Evolutionary conservation across 2,113 vertebrate genomes (phyloP).

Genomic region (Gopherus flavomarginatus): DNA sequence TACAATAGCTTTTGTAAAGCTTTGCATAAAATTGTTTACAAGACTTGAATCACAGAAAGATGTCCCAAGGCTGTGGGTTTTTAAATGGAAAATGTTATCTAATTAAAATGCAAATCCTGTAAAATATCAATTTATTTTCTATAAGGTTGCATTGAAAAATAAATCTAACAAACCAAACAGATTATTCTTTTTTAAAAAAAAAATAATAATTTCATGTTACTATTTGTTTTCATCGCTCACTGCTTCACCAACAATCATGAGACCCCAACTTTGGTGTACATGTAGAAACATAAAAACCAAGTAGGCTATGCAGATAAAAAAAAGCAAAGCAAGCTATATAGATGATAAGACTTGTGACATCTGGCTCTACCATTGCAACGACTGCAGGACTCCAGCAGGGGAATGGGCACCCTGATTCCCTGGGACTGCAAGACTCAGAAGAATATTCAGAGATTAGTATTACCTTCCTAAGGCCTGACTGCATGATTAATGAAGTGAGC

Average conservation of each 20-base stretch:
- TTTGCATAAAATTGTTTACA: background rate
- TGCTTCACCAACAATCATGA: background rate
- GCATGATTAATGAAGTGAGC: background rate
- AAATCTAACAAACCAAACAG: background rate
- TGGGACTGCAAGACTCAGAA: background rate
- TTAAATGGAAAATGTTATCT: background rate
- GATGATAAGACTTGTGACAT: fast-evolving
- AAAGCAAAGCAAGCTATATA: background rate
- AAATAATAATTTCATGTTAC: background rate
- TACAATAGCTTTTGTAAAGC: background rate
- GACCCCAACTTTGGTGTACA: fast-evolving
- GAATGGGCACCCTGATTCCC: background rate
- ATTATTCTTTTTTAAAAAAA: background rate
- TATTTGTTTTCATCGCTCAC: background rate
- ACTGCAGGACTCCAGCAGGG: background rate
- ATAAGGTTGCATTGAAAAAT: background rate
- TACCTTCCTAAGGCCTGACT: background rate
- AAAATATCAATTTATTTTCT: background rate
- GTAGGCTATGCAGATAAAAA: background rate
- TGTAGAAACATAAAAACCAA: background rate
- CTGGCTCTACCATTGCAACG: too few relatives aligned
- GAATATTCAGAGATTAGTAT: background rate
- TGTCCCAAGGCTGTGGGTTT: background rate
- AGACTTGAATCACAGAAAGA: background rate
- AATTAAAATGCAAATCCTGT: background rate